phyloP scores from a whole-genome alignment of 2,113 vertebrate genomes.

The Aramus guarauna region DNA sequence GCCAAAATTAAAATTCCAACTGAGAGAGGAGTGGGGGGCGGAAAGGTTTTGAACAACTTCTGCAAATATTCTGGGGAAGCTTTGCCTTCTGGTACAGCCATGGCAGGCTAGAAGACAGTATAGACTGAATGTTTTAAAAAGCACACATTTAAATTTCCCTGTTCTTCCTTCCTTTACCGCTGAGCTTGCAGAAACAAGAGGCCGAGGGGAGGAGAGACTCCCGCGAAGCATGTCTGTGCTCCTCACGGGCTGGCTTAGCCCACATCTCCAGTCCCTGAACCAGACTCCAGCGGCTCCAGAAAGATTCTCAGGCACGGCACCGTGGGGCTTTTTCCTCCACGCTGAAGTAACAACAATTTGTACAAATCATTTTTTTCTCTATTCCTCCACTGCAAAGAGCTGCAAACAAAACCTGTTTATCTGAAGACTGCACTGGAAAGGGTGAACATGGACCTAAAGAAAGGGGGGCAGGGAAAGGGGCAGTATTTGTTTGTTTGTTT shows the following conservation, averaged over 20 bases:
- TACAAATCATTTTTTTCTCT: neutral
- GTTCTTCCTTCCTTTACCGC: neutral
- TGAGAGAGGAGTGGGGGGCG: too few species aligned
- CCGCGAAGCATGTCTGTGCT: neutral
- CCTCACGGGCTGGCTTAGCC: fast-evolving
- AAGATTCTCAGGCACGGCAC: neutral
- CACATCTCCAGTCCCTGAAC: neutral
- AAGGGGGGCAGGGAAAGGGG: neutral
- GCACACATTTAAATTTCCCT: neutral
- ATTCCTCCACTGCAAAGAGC: neutral
- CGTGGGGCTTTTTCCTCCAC: neutral
- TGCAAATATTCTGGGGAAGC: neutral
- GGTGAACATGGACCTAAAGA: neutral
- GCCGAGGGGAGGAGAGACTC: neutral
- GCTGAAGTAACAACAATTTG: neutral
- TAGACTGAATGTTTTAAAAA: neutral
- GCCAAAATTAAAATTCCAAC: neutral
- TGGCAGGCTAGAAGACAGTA: neutral
- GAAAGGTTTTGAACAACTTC: neutral
- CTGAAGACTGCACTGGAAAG: neutral
- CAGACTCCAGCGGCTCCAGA: neutral
- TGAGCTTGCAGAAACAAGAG: neutral
- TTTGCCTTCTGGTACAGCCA: neutral
- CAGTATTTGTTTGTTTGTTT: neutral
- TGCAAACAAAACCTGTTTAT: neutral